Evolutionary conservation across 2,113 vertebrate genomes (phyloP), one percentile per base, ranked within the genome.

Genomic region (Patagioenas fasciata): DNA sequence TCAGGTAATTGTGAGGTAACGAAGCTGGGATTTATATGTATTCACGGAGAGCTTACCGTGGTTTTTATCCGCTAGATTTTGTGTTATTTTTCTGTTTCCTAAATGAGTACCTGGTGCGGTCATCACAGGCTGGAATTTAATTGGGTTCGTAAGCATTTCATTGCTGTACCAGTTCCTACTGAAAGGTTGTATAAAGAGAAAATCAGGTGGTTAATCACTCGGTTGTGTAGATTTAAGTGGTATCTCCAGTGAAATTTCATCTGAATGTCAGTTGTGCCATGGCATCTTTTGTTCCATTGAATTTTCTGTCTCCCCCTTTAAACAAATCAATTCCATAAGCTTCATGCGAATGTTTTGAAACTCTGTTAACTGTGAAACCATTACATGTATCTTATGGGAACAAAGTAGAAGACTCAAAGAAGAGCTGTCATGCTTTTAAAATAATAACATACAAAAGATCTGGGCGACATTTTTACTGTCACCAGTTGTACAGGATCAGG

Each of bases 71-170:
- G 0, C 18, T 61, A 1, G 1, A 0, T 44, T 66, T 80, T 61
- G 9, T 65, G 17, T 75, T 80, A 28, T 58, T 83, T 58, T 67
- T 26, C n/a, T 31, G 18, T 54, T 92, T 48, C 14, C 4, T 64
- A n/a, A 69, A 17, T 16, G 6, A 48, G 18, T 60, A 6, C 50
- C 21, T 58, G 31, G 13, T 56, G 31, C 20, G 26, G 38, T 56
- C 11, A 13, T 38, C 65, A 51, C 31, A 38, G 47, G 15, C 17
- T 58, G 36, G 57, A 60, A 21, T 66, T 60, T 66, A 65, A 7
- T 42, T 0, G 2, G 14, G 5, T 73, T 66, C 11, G 1, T 51
- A 16, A 70, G 15, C 2, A 0, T 25, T 74, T 75, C 12, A 13
- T 15, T 54, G 12, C 17, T 80, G 47, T 32, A 20, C 34, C 57